Percentiles rank a stretch among this genome's conserved stretches.
Evolutionary conservation across 2,113 vertebrate species (phyloP).

Genomic region (Xiphophorus hellerii): DNA sequence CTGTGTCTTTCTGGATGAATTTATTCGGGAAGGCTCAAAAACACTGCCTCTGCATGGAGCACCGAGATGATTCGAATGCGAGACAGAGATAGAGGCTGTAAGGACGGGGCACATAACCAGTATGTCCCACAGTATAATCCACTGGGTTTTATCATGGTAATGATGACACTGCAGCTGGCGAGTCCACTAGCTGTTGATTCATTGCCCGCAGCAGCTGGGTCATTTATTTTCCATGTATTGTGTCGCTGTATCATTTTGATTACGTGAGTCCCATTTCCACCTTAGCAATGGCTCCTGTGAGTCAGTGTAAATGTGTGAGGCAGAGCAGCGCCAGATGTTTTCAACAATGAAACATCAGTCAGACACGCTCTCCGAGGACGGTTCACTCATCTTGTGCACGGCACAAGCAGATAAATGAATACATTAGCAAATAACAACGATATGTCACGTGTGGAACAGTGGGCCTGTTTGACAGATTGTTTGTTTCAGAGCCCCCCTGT

Average conservation of each 20-base stretch:
- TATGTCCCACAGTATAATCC: slow-evolving; percentile 38
- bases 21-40: slow-evolving; percentile 57
- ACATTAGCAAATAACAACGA: slow-evolving; percentile 39
- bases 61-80: slow-evolving; percentile 47
- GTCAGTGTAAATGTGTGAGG: slow-evolving; percentile 67
- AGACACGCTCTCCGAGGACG: slow-evolving; percentile 54
- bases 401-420: slow-evolving; percentile 37
- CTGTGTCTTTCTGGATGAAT: slow-evolving; percentile 33
- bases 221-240: slow-evolving; percentile 74
- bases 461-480: slow-evolving; percentile 9
- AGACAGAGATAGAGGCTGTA: slow-evolving; percentile 22
- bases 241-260: slow-evolving; percentile 67
- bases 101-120: slow-evolving; percentile 33
- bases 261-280: slow-evolving; percentile 66
- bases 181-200: slow-evolving; percentile 69
- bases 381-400: slow-evolving; percentile 31
- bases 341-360: slow-evolving; percentile 61
- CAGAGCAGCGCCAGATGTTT: slow-evolving; percentile 71
- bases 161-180: slow-evolving; percentile 68
- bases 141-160: slow-evolving; percentile 64
- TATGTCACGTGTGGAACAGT: slow-evolving; percentile 11
- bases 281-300: slow-evolving; percentile 69
- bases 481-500: slow-evolving; percentile 23
- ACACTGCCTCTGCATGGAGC: slow-evolving; percentile 35
- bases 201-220: slow-evolving; percentile 64